Evolutionary conservation across 37 sponge, comb jelly and placozoan genomes (phyloP), one percentile per base, ranked within the genome.

Genomic region (Theonella swinhoei): DNA sequence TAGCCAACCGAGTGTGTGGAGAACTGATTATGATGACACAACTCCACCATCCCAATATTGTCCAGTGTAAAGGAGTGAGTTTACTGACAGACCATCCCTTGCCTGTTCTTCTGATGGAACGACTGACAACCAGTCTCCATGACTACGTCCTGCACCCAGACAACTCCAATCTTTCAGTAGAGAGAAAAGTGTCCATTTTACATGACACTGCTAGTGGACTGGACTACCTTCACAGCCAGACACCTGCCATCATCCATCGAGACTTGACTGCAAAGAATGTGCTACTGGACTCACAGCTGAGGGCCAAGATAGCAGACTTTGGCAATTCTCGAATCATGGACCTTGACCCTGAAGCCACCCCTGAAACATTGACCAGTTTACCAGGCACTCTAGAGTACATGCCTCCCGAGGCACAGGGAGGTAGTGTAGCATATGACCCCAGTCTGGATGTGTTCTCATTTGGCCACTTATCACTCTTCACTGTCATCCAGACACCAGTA

Each of bases 361-460:
- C 68, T 2, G n/a, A 23, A 60, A 42, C 54, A 32, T 26, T 79
- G 31, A 59, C 80, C 42, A 38, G 5, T 7, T 20, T 65, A 14
- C 80, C 80, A 39, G 80, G 80, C 20, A 79, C 80, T 11, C 40
- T 38, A 39, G 42, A 30, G 23, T 66, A 65, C 67, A 77, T 77
- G 78, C 78, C 78, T 62, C 80, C 80, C 32, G 80, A 66, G 33
- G 80, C 80, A 34, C 30, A 43, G n/a, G 30, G 59, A 40, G 24
- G 42, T n/a, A n/a, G n/a, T n/a, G n/a, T n/a, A n/a, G n/a, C 2
- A 8, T 40, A 28, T 19, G 31, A 64, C 28, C 61, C 39, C 28
- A 30, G 30, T 30, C 64, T 77, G 7, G 78, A 77, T 77, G 78
- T 77, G 42, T 77, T 77, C 63, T 77, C 78, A 19, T 77, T 77